Conservation (phyloP, 2,888 invertebrate genomes). For the Drosophila greeni region DNA sequence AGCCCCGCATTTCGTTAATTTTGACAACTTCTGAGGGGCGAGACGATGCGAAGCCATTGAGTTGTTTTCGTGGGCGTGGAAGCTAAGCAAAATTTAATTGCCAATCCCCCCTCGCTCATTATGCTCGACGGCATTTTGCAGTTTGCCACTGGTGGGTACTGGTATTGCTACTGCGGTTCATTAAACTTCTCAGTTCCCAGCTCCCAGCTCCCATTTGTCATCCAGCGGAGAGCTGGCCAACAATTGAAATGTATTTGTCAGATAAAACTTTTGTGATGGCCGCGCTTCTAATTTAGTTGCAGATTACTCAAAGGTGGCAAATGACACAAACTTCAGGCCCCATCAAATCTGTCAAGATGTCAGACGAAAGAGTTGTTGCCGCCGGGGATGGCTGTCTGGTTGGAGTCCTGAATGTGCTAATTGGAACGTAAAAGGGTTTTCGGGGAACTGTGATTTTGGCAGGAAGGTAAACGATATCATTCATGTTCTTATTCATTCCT, state of each 20-base stretch:
- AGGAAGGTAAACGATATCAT: neutral
- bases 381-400: conserved; percentile 8
- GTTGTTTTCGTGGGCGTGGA: conserved; percentile 46
- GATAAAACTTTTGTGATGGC: conserved; percentile 58
- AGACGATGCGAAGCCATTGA: conserved; percentile 38
- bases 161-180: conserved; percentile 55
- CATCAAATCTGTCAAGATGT: conserved; percentile 42
- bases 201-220: conserved; percentile 67
- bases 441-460: conserved; percentile 16
- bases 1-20: conserved; percentile 69
- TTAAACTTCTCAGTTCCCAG: conserved; percentile 63
- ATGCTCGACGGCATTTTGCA: conserved; percentile 53
- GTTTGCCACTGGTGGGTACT: conserved; percentile 49
- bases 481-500: neutral
- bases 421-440: conserved; percentile 31
- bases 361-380: conserved; percentile 29
- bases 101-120: conserved; percentile 42
- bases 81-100: conserved; percentile 61
- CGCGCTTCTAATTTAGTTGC: conserved; percentile 41
- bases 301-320: conserved; percentile 43
- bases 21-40: conserved; percentile 64
- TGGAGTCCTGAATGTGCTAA: conserved; percentile 25
- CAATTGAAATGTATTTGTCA: conserved; percentile 69
- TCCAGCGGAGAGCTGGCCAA: conserved; percentile 31
- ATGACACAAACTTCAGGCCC: conserved; percentile 39